phyloP scores from a whole-genome alignment of 2,113 vertebrate species.

The Scortum barcoo region DNA sequence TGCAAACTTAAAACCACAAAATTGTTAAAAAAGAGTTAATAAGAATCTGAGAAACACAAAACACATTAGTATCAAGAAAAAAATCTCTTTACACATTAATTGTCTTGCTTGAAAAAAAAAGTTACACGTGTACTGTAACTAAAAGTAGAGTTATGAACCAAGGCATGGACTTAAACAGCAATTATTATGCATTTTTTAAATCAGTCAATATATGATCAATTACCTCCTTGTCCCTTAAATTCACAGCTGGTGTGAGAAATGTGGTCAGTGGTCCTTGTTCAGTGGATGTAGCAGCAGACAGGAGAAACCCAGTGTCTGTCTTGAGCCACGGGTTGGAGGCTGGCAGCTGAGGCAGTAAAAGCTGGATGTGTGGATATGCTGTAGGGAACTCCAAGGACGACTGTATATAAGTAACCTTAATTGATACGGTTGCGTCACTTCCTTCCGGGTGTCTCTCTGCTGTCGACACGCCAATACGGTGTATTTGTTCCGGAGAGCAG shows the following conservation, averaged over 20 bases:
- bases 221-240: slow-evolving; percentile 33
- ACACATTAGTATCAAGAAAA: background rate
- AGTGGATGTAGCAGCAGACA: slow-evolving; percentile 23
- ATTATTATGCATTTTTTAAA: background rate
- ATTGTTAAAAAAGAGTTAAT: no score
- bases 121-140: background rate
- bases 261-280: slow-evolving; percentile 16
- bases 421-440: slow-evolving; percentile 77
- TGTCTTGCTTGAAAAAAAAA: background rate
- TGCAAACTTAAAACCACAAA: background rate
- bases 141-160: background rate
- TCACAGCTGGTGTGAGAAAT: slow-evolving; percentile 26
- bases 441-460: slow-evolving; percentile 65
- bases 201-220: background rate
- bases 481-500: slow-evolving; percentile 61
- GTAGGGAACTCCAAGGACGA: slow-evolving; percentile 44
- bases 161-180: background rate
- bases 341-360: slow-evolving; percentile 35
- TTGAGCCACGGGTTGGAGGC: slow-evolving; percentile 33
- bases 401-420: slow-evolving; percentile 70
- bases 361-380: slow-evolving; percentile 51
- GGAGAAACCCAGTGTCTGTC: slow-evolving; percentile 26
- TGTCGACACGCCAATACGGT: slow-evolving; percentile 60
- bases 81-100: background rate
- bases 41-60: no score